Evolutionary conservation across 1,140 invertebrate genomes (phyloP), one percentile per base, ranked within the genome.

Genomic region (Battus philenor): DNA sequence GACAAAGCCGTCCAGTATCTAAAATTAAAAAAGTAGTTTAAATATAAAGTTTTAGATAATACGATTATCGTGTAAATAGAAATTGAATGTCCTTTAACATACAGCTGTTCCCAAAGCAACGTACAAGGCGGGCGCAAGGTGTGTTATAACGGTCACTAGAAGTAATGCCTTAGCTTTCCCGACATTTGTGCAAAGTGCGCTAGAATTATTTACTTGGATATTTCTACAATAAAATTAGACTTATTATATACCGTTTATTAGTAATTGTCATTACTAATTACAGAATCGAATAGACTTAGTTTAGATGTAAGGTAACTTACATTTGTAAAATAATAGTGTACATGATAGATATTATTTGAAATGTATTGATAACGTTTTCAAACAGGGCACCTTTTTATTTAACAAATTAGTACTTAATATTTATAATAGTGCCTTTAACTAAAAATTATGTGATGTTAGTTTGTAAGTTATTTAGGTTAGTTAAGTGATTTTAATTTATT

Each of bases 41-140:
- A 36, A 44, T 53, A 20, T 38, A 36, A 50, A n/a, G 45, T 24
- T 16, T 51, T 52, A 41, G 22, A 17, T 47, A 55, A 49, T 30
- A 10, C 11, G n/a, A 63, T 71, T 57, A 43, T 55, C 34, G 54
- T 66, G 59, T 70, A 64, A 44, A 58, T 58, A 64, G 52, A 57
- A 61, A 44, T 59, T 49, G 44, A 58, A 56, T 54, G 48, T 58
- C 52, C 39, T 65, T 47, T 60, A 67, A 70, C 68, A 78, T 83
- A 80, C 80, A 84, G 77, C 80, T 84, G 80, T 81, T 66, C 60
- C 73, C 77, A 84, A 84, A 81, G 80, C 63, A 54, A 58, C 71
- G 55, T 64, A 57, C 46, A 50, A 63, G 50, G 64, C 64, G 58
- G 59, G 56, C 72, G 77, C 75, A 81, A 81, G 77, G 80, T 81